phyloP scores from a whole-genome alignment of 2,888 invertebrate species.

The Malachius bipustulatus region DNA sequence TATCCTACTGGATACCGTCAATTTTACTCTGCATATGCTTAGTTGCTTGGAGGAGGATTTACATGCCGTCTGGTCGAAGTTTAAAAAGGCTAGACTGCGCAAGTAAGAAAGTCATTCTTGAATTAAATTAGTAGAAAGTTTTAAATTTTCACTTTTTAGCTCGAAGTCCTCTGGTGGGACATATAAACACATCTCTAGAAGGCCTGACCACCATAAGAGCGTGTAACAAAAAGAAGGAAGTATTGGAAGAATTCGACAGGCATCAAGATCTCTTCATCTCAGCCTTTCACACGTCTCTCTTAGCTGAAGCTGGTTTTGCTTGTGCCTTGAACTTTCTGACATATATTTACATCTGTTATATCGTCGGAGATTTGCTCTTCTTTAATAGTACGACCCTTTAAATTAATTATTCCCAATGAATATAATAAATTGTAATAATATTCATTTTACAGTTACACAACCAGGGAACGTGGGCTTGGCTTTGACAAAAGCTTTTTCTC shows the following conservation, averaged over 20 bases:
- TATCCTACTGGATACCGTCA: constrained; percentile 53
- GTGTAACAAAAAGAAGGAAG: constrained; percentile 26
- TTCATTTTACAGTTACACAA: too few species aligned
- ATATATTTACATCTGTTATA: too few species aligned
- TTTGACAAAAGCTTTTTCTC: too few species aligned
- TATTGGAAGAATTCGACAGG: constrained; percentile 30
- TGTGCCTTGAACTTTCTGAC: too few species aligned
- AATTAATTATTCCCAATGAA: too few species aligned
- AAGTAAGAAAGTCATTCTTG: constrained; percentile 45
- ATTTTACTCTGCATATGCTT: constrained; percentile 50
- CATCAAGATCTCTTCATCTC: constrained; percentile 33
- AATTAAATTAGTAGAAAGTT: too few species aligned
- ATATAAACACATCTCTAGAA: constrained; percentile 32
- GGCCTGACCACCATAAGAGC: constrained; percentile 32
- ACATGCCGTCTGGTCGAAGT: constrained; percentile 63
- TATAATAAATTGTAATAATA: too few species aligned
- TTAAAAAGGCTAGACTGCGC: constrained; percentile 58
- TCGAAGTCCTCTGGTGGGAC: constrained; percentile 33
- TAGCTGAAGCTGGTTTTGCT: constrained; percentile 3
- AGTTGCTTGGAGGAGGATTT: constrained; percentile 49
- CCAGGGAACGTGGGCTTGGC: too few species aligned
- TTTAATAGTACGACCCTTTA: too few species aligned
- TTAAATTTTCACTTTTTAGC: constrained; percentile 28
- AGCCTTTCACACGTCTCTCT: constrained; percentile 28
- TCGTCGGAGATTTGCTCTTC: too few species aligned